Percentiles rank a stretch among this genome's conserved stretches.
These are phyloP conservation scores for Bradynema listronoti DNA, from an alignment of 1,140 invertebrate species.

Conservation along the genomic window DNA sequence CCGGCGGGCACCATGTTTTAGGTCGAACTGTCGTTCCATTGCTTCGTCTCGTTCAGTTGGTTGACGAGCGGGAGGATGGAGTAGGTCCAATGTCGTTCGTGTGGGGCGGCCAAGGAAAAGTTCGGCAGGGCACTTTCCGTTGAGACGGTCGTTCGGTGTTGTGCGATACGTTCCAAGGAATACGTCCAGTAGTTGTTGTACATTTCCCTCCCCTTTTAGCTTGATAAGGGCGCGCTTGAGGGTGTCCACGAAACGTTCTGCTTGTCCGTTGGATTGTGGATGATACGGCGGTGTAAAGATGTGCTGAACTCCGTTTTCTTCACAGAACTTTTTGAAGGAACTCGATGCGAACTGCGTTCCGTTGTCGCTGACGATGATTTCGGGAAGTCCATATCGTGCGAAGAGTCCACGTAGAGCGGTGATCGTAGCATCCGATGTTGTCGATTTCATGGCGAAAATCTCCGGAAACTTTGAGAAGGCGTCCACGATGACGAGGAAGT, in stretches of 20 bases:
- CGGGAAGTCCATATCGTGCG: slow-evolving; percentile 31
- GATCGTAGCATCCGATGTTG: neutral
- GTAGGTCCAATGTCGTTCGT: neutral
- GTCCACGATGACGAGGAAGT: too few relatives aligned
- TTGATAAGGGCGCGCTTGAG: slow-evolving; percentile 26
- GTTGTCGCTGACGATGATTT: slow-evolving; percentile 56
- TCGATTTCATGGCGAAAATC: slow-evolving; percentile 5
- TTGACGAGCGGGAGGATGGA: neutral
- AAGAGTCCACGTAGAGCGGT: neutral
- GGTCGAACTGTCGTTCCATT: too few relatives aligned
- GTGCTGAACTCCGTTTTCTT: slow-evolving; percentile 34
- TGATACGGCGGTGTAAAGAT: slow-evolving; percentile 45
- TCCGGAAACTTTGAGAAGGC: too few relatives aligned
- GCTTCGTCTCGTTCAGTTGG: too few relatives aligned
- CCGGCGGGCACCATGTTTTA: too few relatives aligned
- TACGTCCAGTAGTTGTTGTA: neutral
- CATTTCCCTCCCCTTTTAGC: neutral
- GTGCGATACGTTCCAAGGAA: neutral
- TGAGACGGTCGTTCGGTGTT: neutral
- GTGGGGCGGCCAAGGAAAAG: neutral
- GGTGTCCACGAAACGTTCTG: slow-evolving; percentile 55
- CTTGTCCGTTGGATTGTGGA: slow-evolving; percentile 51
- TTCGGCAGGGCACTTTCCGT: neutral
- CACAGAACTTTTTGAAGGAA: slow-evolving; percentile 51
- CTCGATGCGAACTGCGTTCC: slow-evolving; percentile 51